A percentile compares a stretch with the other conserved stretches of the same genome.
phyloP scores from a whole-genome alignment of 1,140 invertebrate genomes.

The Musca vetustissima region DNA sequence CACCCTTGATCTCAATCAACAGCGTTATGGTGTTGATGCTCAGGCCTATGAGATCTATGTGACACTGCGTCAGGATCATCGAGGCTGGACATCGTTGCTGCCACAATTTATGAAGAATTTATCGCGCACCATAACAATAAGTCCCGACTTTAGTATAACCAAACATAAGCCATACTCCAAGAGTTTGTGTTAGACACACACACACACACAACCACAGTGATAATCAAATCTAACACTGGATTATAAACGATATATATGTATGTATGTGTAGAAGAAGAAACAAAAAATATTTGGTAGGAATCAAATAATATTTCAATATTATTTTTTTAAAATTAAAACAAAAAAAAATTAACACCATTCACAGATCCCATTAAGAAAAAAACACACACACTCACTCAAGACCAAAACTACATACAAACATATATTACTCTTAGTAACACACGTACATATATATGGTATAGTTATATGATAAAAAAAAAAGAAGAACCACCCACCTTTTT shows the following conservation, averaged over 20 bases:
- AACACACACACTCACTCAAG: not conserved
- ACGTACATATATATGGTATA: not conserved
- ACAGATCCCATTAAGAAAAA: not conserved
- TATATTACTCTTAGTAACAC: not conserved
- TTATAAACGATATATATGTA: too few relatives aligned
- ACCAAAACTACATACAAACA: constrained; percentile 8
- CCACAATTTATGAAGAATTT: constrained; percentile 85
- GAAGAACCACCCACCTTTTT: constrained; percentile 22
- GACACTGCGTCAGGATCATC: constrained; percentile 79
- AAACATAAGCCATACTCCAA: constrained; percentile 78
- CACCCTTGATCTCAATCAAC: constrained; percentile 76
- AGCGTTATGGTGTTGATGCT: constrained; percentile 60
- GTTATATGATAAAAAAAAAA: not conserved
- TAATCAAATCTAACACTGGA: too few relatives aligned
- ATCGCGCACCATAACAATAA: constrained; percentile 75
- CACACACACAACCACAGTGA: too few relatives aligned
- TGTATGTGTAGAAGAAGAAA: too few relatives aligned
- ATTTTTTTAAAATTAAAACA: not conserved
- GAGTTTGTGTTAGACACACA: constrained; percentile 12
- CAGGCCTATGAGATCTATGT: constrained; percentile 84
- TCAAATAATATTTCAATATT: not conserved
- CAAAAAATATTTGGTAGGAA: too few relatives aligned
- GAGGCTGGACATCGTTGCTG: constrained; percentile 79
- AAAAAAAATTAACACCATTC: not conserved
- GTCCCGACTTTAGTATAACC: constrained; percentile 76